Conservation (phyloP, 2,888 invertebrate genomes). For the Eupithecia inturbata region DNA sequence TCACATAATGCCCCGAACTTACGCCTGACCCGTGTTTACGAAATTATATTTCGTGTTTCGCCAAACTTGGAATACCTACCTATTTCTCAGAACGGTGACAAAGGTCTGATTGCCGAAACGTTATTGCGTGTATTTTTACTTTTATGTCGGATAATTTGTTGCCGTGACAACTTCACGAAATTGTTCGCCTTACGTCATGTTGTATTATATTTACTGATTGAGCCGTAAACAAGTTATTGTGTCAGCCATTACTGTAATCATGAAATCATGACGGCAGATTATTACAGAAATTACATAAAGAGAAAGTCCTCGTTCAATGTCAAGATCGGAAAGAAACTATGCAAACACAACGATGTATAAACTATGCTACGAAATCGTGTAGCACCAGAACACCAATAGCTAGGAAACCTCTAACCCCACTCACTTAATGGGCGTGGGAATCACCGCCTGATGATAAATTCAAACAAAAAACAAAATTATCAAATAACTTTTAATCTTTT, state of each 20-base stretch:
- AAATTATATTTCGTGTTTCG: conserved; percentile 33
- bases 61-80: conserved; percentile 15
- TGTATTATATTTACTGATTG: neutral
- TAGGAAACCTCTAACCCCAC: neutral
- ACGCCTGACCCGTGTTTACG: conserved; percentile 31
- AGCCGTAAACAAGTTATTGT: neutral
- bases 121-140: conserved; percentile 17
- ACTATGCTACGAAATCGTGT: neutral
- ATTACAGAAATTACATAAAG: neutral
- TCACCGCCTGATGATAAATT: conserved; percentile 36
- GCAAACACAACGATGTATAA: no score
- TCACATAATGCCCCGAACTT: conserved; percentile 31
- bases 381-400: neutral
- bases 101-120: conserved; percentile 25
- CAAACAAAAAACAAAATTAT: conserved; percentile 39
- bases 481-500: conserved; percentile 42
- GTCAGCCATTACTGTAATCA: neutral
- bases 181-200: neutral
- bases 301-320: neutral
- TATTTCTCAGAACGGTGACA: conserved; percentile 29
- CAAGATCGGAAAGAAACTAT: neutral
- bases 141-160: conserved; percentile 10
- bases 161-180: conserved; percentile 9
- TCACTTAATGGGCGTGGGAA: conserved; percentile 39
- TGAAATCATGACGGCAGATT: neutral